Conservation (phyloP, 2,113 vertebrate genomes). For the Gallinago undulata region DNA sequence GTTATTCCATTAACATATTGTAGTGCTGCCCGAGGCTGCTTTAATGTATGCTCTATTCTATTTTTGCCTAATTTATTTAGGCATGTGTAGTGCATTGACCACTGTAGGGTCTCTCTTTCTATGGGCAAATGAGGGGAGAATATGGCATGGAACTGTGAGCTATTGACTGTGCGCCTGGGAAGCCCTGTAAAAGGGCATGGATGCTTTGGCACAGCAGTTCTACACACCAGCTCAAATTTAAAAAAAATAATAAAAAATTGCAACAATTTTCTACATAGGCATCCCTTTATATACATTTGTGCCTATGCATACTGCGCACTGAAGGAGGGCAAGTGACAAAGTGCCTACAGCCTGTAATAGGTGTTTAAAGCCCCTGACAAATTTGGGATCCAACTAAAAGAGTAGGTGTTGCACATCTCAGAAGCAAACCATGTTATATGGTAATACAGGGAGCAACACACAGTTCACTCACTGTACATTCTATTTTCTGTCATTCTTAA, state of each 20-base stretch:
- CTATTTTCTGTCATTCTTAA: background rate
- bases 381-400: background rate
- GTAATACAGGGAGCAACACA: background rate
- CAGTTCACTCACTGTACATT: background rate
- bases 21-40: slow-evolving; percentile 16
- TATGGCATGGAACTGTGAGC: background rate
- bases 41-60: slow-evolving; percentile 42
- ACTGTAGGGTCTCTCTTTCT: slow-evolving; percentile 29
- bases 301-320: background rate
- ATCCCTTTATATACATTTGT: background rate
- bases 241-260: background rate
- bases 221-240: background rate
- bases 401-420: background rate
- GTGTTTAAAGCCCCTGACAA: background rate
- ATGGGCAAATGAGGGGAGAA: background rate
- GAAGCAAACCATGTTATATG: background rate
- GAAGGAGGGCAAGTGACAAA: background rate
- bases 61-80: slow-evolving; percentile 57
- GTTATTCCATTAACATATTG: slow-evolving; percentile 64
- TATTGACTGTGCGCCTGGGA: background rate
- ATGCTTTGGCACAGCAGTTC: background rate
- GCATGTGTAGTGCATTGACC: slow-evolving; percentile 49
- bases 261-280: background rate
- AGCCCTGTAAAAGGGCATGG: background rate
- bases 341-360: background rate